Evolutionary conservation across 2,888 invertebrate species (phyloP), one percentile per base, ranked within the genome.

Genomic region (Callyntrura sp.): DNA sequence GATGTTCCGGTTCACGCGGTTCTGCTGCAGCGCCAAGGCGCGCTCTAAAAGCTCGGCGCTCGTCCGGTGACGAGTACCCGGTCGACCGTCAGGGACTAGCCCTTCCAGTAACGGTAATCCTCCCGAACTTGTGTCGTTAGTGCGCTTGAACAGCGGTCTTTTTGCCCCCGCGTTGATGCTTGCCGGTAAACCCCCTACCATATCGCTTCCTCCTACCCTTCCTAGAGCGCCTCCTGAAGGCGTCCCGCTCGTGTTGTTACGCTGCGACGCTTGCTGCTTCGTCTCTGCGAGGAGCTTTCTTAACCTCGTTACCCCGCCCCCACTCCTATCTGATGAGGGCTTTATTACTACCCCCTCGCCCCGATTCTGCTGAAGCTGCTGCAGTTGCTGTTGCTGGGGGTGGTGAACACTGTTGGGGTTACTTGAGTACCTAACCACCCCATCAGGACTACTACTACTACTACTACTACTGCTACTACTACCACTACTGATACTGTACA

Each of bases 1-100:
- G 25, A 83, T 51, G 83, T 88, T 88, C 45, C 88, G 55, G 48
- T 62, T 68, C 3, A 68, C 79, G 14, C 86, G 84, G 51, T 62
- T 20, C 25, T 35, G 82, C 20, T 43, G 62, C 25, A 60, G 48
- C 17, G 45, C 70, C 8, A 81, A 35, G 11, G 57, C 60, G n/a
- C 81, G 57, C n/a, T 70, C 70, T 3, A 35, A 5, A 11, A 62
- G 23, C 20, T 28, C 79, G 5, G 20, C 76, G 48, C 51, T 76
- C 12, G 68, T 28, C 1, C 62, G 1, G 3, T 23, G 23, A 20
- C 20, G n/a, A 1, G 11, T 25, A 2, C 35, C 35, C 6, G 2
- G 3, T 35, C 35, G 3, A 4, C 35, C 35, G 2, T 6, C 35
- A 35, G 35, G 35, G 35, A n/a, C n/a, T n/a, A n/a, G n/a, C n/a